Percentiles rank a stretch among this genome's conserved stretches.
phyloP scores from a whole-genome alignment of 2,888 invertebrate genomes.

The Pachycephus smyrnensis region DNA sequence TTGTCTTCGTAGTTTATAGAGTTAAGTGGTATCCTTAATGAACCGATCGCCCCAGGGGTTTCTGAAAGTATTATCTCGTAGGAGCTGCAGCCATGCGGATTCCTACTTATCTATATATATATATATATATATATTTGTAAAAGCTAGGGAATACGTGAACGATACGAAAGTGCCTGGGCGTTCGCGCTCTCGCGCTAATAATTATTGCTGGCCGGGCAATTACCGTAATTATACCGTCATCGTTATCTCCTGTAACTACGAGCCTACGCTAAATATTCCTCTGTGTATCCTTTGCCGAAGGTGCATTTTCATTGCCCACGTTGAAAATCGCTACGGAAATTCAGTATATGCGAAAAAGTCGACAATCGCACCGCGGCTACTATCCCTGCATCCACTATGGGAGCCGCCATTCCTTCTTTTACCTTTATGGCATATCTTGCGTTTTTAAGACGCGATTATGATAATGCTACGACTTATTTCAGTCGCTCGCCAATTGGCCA shows the following conservation, averaged over 20 bases:
- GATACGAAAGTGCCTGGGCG: slow-evolving; percentile 9
- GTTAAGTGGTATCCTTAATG: slow-evolving; percentile 23
- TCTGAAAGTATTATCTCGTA: slow-evolving; percentile 1
- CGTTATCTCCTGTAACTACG: slow-evolving; percentile 38
- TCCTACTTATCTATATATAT: not conserved
- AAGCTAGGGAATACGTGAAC: slow-evolving; percentile 7
- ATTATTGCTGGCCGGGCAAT: slow-evolving; percentile 48
- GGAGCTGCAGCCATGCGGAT: not conserved
- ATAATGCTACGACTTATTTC: slow-evolving; percentile 47
- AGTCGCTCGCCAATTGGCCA: slow-evolving; percentile 11
- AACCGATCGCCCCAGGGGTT: slow-evolving; percentile 27
- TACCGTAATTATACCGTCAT: slow-evolving; percentile 53
- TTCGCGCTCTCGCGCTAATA: slow-evolving; percentile 33
- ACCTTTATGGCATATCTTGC: slow-evolving; percentile 7
- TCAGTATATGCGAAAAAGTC: slow-evolving; percentile 26
- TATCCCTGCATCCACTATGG: not conserved
- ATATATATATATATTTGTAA: not conserved
- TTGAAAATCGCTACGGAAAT: slow-evolving; percentile 31
- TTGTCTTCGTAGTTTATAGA: slow-evolving; percentile 13
- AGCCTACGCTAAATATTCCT: not conserved
- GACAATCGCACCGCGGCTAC: slow-evolving; percentile 27
- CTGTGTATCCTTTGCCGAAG: slow-evolving; percentile 25
- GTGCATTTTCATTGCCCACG: slow-evolving; percentile 20
- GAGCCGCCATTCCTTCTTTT: not conserved
- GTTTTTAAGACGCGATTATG: slow-evolving; percentile 45